phyloP scores from a whole-genome alignment of 2,888 invertebrate genomes.

The Drosophila leonis region DNA sequence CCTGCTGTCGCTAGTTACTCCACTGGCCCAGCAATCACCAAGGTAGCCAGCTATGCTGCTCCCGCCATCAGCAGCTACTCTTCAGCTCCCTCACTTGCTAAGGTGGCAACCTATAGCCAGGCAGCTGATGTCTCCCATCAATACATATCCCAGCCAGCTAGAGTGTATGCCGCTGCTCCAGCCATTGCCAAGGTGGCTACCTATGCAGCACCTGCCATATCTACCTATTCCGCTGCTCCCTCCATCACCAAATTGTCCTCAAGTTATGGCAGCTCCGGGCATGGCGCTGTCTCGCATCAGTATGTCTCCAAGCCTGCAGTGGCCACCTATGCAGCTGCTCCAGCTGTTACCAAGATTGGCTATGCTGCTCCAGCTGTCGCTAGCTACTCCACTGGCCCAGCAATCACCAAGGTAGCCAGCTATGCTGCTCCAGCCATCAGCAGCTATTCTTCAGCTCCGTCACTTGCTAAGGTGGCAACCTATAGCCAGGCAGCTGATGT shows the following conservation, averaged over 20 bases:
- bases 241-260: constrained; percentile 42
- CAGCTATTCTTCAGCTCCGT: constrained; percentile 40
- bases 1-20: constrained; percentile 51
- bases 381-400: constrained; percentile 41
- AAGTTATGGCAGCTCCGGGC: constrained; percentile 33
- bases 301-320: constrained; percentile 69
- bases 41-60: constrained; percentile 67
- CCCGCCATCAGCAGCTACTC: constrained; percentile 56
- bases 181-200: constrained; percentile 49
- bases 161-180: constrained; percentile 50
- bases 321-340: constrained; percentile 35
- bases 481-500: constrained; percentile 59
- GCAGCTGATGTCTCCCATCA: constrained; percentile 66
- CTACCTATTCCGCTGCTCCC: constrained; percentile 55
- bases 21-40: constrained; percentile 54
- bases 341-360: constrained; percentile 48
- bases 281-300: constrained; percentile 63
- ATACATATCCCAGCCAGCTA: constrained; percentile 55
- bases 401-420: constrained; percentile 48
- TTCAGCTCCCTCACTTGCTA: constrained; percentile 55
- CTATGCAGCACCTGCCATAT: constrained; percentile 56
- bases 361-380: constrained; percentile 40
- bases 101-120: constrained; percentile 53
- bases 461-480: constrained; percentile 52
- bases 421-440: constrained; percentile 41